Percentiles rank a stretch among this genome's conserved stretches.
phyloP scores from a whole-genome alignment of 2,888 invertebrate species.

The Eilema sororculum region DNA sequence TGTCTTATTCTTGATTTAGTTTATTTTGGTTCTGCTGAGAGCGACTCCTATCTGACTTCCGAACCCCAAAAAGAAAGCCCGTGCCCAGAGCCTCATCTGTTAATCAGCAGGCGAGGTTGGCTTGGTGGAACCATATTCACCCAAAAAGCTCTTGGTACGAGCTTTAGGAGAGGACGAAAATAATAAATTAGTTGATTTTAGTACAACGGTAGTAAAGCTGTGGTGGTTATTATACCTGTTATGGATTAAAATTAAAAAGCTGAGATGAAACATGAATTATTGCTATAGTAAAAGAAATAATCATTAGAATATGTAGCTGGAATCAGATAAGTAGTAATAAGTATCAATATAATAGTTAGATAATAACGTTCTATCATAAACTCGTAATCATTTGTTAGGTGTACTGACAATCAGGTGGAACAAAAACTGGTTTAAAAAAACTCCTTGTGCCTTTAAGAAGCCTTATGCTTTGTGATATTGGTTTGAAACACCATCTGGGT shows the following conservation, averaged over 20 bases:
- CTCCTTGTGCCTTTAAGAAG: slow-evolving; percentile 19
- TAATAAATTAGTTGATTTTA: not conserved
- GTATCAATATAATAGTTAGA: not conserved
- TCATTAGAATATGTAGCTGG: too few relatives aligned
- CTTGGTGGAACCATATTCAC: too few relatives aligned
- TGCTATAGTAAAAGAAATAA: not conserved
- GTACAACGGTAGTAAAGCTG: not conserved
- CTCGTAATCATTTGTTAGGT: not conserved
- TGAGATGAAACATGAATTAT: not conserved
- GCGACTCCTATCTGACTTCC: too few relatives aligned
- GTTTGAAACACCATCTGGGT: slow-evolving; percentile 30
- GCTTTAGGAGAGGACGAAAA: too few relatives aligned
- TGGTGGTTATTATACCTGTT: not conserved
- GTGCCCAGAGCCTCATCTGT: too few relatives aligned
- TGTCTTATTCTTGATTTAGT: too few relatives aligned
- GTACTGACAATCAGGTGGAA: slow-evolving; percentile 4
- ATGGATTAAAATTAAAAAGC: not conserved
- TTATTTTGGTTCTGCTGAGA: too few relatives aligned
- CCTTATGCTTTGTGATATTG: slow-evolving; percentile 28
- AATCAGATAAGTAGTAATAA: not conserved
- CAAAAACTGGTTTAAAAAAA: slow-evolving; percentile 9
- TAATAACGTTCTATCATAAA: slow-evolving; percentile 3
- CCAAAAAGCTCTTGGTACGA: too few relatives aligned
- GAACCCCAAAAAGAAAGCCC: too few relatives aligned
- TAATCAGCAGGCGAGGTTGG: too few relatives aligned